Conservation (phyloP, 30 jellyfish, hydroid and myxozoan genomes). For the Nemopilema nomurai region DNA sequence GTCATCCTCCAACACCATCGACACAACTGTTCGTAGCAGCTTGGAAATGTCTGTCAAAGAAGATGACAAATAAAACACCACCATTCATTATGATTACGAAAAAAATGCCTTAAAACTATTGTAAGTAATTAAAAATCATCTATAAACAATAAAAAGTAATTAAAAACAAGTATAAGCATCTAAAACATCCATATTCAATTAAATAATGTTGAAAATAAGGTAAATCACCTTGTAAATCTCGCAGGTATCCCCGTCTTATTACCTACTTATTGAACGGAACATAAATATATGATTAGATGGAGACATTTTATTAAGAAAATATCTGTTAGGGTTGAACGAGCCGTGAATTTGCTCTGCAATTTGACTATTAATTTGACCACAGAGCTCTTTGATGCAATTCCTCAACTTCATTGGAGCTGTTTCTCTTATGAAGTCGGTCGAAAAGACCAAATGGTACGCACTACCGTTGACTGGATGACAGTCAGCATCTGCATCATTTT, state of each 20-base stretch:
- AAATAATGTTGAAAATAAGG: background rate
- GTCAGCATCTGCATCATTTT: background rate
- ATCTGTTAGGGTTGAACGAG: conserved; percentile 10
- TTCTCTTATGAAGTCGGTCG: conserved; percentile 48
- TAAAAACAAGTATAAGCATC: too few species aligned
- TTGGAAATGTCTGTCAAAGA: too few species aligned
- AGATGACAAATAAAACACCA: too few species aligned
- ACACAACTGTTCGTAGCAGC: too few species aligned
- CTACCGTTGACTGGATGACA: conserved; percentile 62
- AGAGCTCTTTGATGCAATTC: conserved; percentile 46
- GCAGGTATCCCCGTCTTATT: background rate
- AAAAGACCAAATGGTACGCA: conserved; percentile 32
- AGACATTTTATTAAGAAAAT: conserved; percentile 30
- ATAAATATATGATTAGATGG: conserved; percentile 35
- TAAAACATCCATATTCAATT: too few species aligned
- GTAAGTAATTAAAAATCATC: too few species aligned
- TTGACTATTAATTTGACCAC: conserved; percentile 49
- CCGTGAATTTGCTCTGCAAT: conserved; percentile 66
- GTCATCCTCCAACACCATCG: too few species aligned
- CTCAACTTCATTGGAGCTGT: conserved; percentile 40
- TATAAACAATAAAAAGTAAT: too few species aligned
- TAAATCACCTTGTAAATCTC: background rate
- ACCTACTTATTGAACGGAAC: conserved; percentile 36
- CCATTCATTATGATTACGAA: too few species aligned
- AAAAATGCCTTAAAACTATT: too few species aligned